A percentile compares a stretch with the other conserved stretches of the same genome.
phyloP scores from a whole-genome alignment of 2,113 vertebrate species.

The Spizaetus ornatus region DNA sequence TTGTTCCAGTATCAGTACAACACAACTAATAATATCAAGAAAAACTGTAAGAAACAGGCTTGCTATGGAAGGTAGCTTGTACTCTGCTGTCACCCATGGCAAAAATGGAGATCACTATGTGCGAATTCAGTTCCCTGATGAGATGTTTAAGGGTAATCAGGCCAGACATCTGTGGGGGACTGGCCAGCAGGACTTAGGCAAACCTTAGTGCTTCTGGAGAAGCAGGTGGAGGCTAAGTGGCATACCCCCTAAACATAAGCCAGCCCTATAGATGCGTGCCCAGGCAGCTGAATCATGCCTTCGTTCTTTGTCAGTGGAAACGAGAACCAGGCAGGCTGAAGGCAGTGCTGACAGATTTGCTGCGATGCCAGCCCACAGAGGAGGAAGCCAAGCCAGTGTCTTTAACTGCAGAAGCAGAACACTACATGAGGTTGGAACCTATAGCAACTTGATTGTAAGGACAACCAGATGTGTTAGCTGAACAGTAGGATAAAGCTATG shows the following conservation, averaged over 20 bases:
- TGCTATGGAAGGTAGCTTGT: neutral
- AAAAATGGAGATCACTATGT: neutral
- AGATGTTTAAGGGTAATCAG: neutral
- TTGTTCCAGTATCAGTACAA: neutral
- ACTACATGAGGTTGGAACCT: neutral
- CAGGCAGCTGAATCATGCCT: neutral
- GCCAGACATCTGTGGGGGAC: neutral
- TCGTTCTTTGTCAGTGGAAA: accelerated
- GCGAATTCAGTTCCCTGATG: neutral
- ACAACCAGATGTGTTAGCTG: neutral
- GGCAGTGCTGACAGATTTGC: neutral
- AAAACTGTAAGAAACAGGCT: neutral
- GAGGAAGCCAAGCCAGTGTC: neutral
- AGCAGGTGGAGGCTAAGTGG: neutral
- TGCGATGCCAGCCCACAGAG: neutral
- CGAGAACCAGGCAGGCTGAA: neutral
- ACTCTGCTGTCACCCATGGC: neutral
- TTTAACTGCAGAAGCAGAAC: neutral
- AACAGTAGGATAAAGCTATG: neutral
- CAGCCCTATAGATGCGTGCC: neutral
- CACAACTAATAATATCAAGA: neutral
- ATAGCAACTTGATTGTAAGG: neutral
- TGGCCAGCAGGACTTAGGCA: neutral
- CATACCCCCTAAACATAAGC: neutral
- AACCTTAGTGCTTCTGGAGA: neutral